Evolutionary conservation across 2,113 vertebrate genomes (phyloP), one percentile per base, ranked within the genome.

Genomic region (Stercorarius parasiticus): DNA sequence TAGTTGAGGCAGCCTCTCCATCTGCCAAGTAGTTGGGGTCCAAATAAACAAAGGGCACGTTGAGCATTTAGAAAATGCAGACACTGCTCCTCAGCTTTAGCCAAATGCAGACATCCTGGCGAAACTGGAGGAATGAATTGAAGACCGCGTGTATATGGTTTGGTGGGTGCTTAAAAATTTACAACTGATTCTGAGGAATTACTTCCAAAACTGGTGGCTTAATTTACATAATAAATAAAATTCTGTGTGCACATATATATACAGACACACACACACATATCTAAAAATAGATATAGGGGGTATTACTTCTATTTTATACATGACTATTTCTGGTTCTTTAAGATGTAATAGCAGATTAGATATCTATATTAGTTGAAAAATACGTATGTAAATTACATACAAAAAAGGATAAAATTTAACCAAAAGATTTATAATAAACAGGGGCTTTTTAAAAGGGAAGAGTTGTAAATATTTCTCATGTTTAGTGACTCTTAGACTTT

Each of bases 1-100:
- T 87, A 89, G 42, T 87, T 94, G 65, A 94, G 71, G 29, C 82
- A 92, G 65, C 21, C 30, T 87, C 38, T 94, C 86, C 87, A 95
- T 94, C 91, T 97, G 94, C 74, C 58, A 42, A 71, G 29, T 88
- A 86, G 58, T 69, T 3, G 0, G n/a, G 26, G 58, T 92, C 74
- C 90, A 91, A 84, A 95, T 93, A 97, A 96, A 95, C 50, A 92
- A 86, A 94, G 85, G 32, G 85, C 64, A 94, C 42, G 40, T 5
- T 62, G 80, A 97, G 62, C 62, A 92, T 91, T 91, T 71, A 93
- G 73, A 93, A 94, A 96, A 95, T 93, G 90, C 73, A 96, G 96
- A 96, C 82, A 26, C 49, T 69, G 80, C 66, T 94, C 73, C 72
- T 82, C 64, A 85, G 76, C 42, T 85, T 91, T 69, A 92, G 82